A percentile compares a stretch with the other conserved stretches of the same genome.
Conservation (phyloP, 2,113 vertebrate species). For the Camarhynchus parvulus region DNA sequence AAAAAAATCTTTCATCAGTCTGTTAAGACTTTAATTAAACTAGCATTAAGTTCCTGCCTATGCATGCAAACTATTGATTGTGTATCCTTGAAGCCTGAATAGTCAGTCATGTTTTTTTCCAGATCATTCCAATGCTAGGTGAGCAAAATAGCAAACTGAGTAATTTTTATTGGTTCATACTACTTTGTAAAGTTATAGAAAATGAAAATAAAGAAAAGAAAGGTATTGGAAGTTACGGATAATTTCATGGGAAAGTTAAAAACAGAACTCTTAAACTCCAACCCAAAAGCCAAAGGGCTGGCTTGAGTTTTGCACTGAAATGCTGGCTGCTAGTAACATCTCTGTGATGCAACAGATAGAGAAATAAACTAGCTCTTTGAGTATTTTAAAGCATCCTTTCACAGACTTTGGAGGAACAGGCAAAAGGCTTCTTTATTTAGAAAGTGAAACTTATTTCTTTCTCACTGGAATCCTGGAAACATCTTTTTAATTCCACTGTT, state of each 20-base stretch:
- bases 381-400: background rate
- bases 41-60: background rate
- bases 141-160: background rate
- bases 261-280: background rate
- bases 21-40: background rate
- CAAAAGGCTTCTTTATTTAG: background rate
- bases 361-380: background rate
- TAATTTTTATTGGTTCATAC: background rate
- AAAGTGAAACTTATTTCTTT: background rate
- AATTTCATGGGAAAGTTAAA: background rate
- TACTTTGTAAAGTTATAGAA: background rate
- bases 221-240: background rate
- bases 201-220: background rate
- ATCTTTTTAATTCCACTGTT: background rate
- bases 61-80: background rate
- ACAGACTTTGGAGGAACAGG: background rate
- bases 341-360: background rate
- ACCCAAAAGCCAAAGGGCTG: background rate
- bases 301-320: background rate
- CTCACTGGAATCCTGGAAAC: background rate
- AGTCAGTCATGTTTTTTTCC: background rate
- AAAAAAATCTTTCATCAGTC: background rate
- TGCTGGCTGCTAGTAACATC: background rate
- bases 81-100: background rate
- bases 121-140: background rate